Conservation (phyloP, 2,888 invertebrate genomes). For the Punctoribates punctum region DNA sequence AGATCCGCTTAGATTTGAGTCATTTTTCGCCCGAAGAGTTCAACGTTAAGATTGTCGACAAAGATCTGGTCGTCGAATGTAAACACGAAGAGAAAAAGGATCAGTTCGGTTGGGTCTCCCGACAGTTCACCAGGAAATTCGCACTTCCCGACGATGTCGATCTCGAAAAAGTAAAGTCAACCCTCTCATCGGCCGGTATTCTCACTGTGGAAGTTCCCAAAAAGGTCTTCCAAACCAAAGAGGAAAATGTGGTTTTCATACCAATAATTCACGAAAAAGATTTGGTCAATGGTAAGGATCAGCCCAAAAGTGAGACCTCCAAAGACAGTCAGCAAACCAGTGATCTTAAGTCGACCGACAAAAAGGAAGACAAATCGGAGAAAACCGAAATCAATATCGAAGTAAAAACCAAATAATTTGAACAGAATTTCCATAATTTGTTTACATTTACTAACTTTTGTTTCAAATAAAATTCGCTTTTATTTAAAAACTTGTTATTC, state of each 20-base stretch:
- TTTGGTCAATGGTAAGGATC: background rate
- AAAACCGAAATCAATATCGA: background rate
- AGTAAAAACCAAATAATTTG: background rate
- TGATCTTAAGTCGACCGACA: background rate
- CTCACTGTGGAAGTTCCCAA: constrained; percentile 45
- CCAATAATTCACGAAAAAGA: background rate
- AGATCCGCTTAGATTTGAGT: constrained; percentile 46
- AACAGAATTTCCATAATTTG: background rate
- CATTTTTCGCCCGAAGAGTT: constrained; percentile 48
- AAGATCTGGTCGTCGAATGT: constrained; percentile 45
- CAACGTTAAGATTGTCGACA: constrained; percentile 46
- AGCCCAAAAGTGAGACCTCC: background rate
- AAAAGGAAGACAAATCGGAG: background rate
- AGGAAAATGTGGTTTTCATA: constrained; percentile 24
- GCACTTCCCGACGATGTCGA: constrained; percentile 46
- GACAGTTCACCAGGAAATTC: constrained; percentile 47
- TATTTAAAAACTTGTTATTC: too few species aligned
- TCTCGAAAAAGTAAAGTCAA: constrained; percentile 44
- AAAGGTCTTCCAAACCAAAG: constrained; percentile 29
- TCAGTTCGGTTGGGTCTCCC: constrained; percentile 46
- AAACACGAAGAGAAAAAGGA: constrained; percentile 47
- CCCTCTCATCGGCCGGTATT: constrained; percentile 46
- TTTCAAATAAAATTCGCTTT: too few species aligned
- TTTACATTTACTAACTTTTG: background rate
- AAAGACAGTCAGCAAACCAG: background rate